Conservation (phyloP, 2,113 vertebrate species). For the Todiramphus chloris region DNA sequence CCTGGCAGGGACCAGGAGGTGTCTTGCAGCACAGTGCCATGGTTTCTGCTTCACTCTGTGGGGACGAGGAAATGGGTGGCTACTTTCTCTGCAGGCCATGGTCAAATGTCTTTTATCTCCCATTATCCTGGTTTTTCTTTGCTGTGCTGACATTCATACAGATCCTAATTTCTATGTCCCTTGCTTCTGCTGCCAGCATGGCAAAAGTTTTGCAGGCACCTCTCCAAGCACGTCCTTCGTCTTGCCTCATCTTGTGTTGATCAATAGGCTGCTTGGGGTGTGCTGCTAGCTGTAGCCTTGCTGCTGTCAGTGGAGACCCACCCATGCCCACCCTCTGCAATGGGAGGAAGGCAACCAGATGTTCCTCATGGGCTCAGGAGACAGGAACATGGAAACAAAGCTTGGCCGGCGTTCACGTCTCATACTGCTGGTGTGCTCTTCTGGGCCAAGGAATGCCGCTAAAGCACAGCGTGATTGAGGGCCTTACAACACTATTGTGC, state of each 20-base stretch:
- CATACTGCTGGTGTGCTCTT: conserved; percentile 37
- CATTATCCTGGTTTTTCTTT: background rate
- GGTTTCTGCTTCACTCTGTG: background rate
- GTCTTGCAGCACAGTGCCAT: accelerated
- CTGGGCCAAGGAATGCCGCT: conserved; percentile 57
- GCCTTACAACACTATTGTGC: conserved; percentile 38
- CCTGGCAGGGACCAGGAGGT: background rate
- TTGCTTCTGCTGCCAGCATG: conserved; percentile 26
- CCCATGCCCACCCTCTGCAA: conserved; percentile 56
- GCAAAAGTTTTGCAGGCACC: conserved; percentile 27
- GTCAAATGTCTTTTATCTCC: background rate
- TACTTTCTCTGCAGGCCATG: background rate
- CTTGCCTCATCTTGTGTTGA: conserved; percentile 43
- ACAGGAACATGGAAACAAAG: conserved; percentile 61
- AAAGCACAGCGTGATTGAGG: background rate
- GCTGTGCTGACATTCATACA: background rate
- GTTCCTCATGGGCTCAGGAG: conserved; percentile 58
- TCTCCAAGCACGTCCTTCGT: conserved; percentile 53
- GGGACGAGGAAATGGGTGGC: background rate
- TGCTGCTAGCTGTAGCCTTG: conserved; percentile 3
- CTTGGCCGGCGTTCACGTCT: conserved; percentile 44
- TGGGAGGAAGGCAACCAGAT: conserved; percentile 55
- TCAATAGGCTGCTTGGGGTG: conserved; percentile 41
- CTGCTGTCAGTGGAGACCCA: conserved; percentile 39
- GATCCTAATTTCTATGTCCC: background rate